Percentiles rank a stretch among this genome's conserved stretches.
These are phyloP conservation scores for Origma solitaria DNA, from an alignment of 2,113 vertebrate genomes.

Conservation along the genomic window DNA sequence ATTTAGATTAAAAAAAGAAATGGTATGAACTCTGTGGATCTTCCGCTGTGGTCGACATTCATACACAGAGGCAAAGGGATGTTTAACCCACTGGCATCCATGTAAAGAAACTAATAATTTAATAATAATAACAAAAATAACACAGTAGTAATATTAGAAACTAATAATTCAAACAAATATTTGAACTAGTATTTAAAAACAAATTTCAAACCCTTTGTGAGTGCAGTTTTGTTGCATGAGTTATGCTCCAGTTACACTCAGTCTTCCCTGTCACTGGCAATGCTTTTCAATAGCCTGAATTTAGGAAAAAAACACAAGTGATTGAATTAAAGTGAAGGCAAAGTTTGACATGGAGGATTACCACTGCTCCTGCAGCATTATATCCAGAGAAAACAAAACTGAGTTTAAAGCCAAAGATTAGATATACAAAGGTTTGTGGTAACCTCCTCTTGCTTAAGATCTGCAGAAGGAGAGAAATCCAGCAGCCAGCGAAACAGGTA, in stretches of 20 bases:
- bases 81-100: background rate
- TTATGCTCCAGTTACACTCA: background rate
- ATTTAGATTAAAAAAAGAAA: background rate
- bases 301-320: background rate
- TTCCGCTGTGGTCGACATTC: background rate
- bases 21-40: background rate
- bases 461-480: background rate
- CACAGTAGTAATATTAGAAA: background rate
- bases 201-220: background rate
- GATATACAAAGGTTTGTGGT: background rate
- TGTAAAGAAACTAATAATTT: background rate
- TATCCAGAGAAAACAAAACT: background rate
- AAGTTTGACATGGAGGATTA: background rate
- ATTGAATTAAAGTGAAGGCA: background rate
- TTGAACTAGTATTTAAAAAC: background rate
- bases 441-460: background rate
- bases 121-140: background rate
- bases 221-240: background rate
- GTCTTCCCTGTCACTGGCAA: fast-evolving
- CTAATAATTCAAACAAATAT: background rate
- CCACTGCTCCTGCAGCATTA: background rate
- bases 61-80: background rate
- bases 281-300: background rate
- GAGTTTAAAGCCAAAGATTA: background rate
- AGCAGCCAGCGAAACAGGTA: background rate